Conservation (phyloP, 2,888 invertebrate genomes). For the Cheilosia variabilis region DNA sequence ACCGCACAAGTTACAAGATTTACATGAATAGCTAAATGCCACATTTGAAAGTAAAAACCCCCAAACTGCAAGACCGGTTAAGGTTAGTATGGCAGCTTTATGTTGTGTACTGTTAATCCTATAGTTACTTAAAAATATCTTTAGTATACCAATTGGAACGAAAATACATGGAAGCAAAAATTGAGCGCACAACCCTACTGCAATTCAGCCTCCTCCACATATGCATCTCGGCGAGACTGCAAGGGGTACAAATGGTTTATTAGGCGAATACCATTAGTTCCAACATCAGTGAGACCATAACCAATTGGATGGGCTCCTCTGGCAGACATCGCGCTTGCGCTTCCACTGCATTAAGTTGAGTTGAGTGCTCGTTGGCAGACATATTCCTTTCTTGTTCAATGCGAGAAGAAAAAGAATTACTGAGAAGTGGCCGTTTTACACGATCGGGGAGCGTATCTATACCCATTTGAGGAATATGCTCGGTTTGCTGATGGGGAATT, state of each 20-base stretch:
- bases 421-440: slow-evolving; percentile 55
- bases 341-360: slow-evolving; percentile 9
- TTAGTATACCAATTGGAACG: slow-evolving; percentile 71
- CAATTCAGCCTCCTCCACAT: slow-evolving; percentile 6
- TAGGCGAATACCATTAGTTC: slow-evolving; percentile 63
- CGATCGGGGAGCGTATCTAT: slow-evolving; percentile 43
- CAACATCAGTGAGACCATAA: slow-evolving; percentile 58
- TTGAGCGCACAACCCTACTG: slow-evolving; percentile 4
- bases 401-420: slow-evolving; percentile 35
- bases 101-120: slow-evolving; percentile 6
- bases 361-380: background rate
- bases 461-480: slow-evolving; percentile 18
- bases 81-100: slow-evolving; percentile 62
- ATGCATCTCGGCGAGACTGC: slow-evolving; percentile 6
- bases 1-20: slow-evolving; percentile 23
- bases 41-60: slow-evolving; percentile 76
- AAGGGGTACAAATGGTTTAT: slow-evolving; percentile 55
- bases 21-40: slow-evolving; percentile 71
- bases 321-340: slow-evolving; percentile 19
- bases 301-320: slow-evolving; percentile 15
- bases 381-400: background rate
- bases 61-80: slow-evolving; percentile 59
- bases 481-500: background rate
- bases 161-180: slow-evolving; percentile 54
- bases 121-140: slow-evolving; percentile 48